phyloP scores from a whole-genome alignment of 2,888 invertebrate species.

The Syritta pipiens region DNA sequence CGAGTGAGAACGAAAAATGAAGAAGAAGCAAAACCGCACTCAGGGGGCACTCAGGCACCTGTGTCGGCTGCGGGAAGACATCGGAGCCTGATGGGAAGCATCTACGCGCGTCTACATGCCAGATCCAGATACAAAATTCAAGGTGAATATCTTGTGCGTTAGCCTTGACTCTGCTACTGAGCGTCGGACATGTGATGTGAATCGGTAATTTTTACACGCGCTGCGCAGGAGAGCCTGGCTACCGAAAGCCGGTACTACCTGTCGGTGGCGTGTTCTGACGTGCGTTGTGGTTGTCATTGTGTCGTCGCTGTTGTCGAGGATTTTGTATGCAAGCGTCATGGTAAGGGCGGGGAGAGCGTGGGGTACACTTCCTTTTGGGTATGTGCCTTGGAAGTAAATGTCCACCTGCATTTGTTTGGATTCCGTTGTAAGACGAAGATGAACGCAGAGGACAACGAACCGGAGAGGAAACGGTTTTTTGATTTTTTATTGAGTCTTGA shows the following conservation, averaged over 20 bases:
- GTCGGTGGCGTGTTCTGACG: conserved; percentile 63
- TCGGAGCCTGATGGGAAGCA: conserved; percentile 55
- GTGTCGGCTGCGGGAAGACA: conserved; percentile 32
- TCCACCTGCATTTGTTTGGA: conserved; percentile 69
- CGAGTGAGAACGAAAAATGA: too few relatives aligned
- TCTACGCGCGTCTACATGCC: conserved; percentile 39
- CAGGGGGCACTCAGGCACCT: conserved; percentile 56
- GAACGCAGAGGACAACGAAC: conserved; percentile 65
- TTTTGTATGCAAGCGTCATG: conserved; percentile 34
- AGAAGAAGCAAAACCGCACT: conserved; percentile 60
- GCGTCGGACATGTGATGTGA: conserved; percentile 61
- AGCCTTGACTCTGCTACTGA: conserved; percentile 57
- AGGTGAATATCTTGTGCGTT: conserved; percentile 65
- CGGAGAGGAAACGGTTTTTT: conserved; percentile 59
- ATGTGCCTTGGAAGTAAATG: conserved; percentile 69
- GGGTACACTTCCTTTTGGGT: conserved; percentile 60
- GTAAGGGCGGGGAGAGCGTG: background rate
- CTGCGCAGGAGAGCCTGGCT: conserved; percentile 19
- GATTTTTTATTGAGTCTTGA: too few relatives aligned
- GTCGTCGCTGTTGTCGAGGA: conserved; percentile 47
- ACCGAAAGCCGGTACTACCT: conserved; percentile 64
- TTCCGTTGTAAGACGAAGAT: conserved; percentile 35
- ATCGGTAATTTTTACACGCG: conserved; percentile 66
- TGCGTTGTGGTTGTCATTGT: conserved; percentile 42
- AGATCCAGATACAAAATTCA: conserved; percentile 67